Base-by-base conservation (phyloP, 2,797 vertebrate genomes). In the Poeciliopsis infans region DNA sequence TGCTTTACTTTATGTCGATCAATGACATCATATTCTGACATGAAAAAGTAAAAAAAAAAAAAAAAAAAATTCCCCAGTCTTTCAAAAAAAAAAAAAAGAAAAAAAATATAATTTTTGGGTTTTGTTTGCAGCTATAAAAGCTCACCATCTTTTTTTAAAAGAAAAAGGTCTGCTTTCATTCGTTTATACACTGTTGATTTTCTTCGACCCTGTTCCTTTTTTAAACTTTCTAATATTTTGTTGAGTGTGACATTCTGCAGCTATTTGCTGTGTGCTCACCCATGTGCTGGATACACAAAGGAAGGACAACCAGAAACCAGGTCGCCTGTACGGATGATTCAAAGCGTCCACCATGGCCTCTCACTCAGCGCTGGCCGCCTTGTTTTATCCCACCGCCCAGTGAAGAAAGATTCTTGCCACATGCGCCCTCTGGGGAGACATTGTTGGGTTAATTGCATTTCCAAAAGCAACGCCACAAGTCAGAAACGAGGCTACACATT, bases 401-500 rank as follows among this genome's bases (percentile, higher is more conserved):
- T 80, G 78, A 68, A 85, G 79, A 82, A 80, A 70, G 5, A 6
- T 72, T 86, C 70, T 53, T 87, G 79, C 84, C 82, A 53, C 88
- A 83, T 84, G 83, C 69, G 70, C 64, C 78, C 87, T 82, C 83
- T 47, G 12, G 76, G 76, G 90, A 77, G 61, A 85, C 31, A 79
- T 88, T 78, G 66, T 76, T 5, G 2, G 75, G 79, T 82, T 86
- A 85, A 83, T 87, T 85, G 73, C 84, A 59, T 59, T 69, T 57
- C 83, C 86, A 85, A 86, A 83, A 85, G 83, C 77, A 88, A 83
- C 80, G 80, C 80, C 75, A 25, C 76, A 43, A 83, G 46, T 79
- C 76, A 75, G 66, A 91, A 82, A 83, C 39, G 28, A 57, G 79
- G 70, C 55, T 80, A 74, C 85, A 85, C 1, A 16, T 85, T 84